Conservation (phyloP, 2,888 invertebrate genomes). For the Atrina japonica region DNA sequence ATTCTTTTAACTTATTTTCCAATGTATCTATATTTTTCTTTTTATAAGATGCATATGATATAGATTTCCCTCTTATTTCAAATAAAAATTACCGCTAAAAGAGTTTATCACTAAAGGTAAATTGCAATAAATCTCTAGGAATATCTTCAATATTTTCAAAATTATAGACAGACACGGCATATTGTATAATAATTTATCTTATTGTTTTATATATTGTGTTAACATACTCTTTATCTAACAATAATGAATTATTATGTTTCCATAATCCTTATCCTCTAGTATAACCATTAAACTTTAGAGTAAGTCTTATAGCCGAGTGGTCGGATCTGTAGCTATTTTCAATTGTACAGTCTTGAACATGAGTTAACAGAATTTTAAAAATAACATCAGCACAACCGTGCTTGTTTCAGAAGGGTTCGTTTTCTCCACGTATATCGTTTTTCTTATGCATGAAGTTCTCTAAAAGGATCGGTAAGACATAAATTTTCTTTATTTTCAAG, state of each 20-base stretch:
- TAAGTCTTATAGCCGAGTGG: slow-evolving; percentile 2
- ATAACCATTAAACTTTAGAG: slow-evolving; percentile 1
- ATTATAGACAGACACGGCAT: not conserved
- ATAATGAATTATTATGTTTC: slow-evolving; percentile 14
- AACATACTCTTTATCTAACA: not conserved
- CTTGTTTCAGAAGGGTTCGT: not conserved
- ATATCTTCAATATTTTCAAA: not conserved
- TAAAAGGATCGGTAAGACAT: not conserved
- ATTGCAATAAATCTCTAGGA: not conserved
- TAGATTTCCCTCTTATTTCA: not conserved
- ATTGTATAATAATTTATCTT: not conserved
- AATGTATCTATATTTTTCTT: not conserved
- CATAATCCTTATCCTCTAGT: slow-evolving; percentile 10
- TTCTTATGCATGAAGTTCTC: no score
- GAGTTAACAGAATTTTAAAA: not conserved
- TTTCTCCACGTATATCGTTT: not conserved
- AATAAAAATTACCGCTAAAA: not conserved
- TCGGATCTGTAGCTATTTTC: slow-evolving; percentile 10
- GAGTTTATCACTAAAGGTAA: not conserved
- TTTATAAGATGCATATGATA: not conserved
- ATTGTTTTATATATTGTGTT: not conserved
- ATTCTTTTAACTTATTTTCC: not conserved
- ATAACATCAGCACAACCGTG: not conserved
- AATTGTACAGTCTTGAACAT: not conserved
- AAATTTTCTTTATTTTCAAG: not conserved